A percentile compares a stretch with the other conserved stretches of the same genome.
Evolutionary conservation across 2,888 invertebrate genomes (phyloP).

Genomic region (Argyra leucocephala): DNA sequence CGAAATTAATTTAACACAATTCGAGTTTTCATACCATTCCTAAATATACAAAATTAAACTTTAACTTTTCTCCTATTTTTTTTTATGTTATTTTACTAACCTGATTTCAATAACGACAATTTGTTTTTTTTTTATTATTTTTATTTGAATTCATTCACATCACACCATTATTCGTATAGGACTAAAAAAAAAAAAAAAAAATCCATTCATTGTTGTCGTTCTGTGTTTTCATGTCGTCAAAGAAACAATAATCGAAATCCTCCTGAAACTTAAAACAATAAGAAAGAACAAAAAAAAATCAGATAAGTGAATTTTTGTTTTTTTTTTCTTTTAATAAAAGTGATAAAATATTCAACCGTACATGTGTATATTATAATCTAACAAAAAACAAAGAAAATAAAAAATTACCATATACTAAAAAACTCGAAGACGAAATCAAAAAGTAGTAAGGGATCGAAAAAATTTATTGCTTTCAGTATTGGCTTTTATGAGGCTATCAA

Average conservation of each 20-base stretch:
- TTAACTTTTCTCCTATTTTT: too few species aligned
- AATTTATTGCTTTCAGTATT: slow-evolving; percentile 4
- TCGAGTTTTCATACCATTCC: too few species aligned
- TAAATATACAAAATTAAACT: too few species aligned
- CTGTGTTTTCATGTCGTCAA: too few species aligned
- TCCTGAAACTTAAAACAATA: neutral
- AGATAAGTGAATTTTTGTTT: too few species aligned
- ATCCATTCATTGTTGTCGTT: too few species aligned
- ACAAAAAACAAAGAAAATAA: neutral
- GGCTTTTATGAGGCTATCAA: slow-evolving; percentile 3
- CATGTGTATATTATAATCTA: neutral
- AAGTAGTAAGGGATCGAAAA: neutral
- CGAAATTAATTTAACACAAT: too few species aligned
- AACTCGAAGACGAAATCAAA: neutral
- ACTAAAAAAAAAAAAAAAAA: neutral
- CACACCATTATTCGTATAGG: neutral
- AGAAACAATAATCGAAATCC: neutral
- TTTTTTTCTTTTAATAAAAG: neutral
- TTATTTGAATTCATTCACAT: too few species aligned
- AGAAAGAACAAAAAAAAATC: neutral
- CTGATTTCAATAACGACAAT: neutral
- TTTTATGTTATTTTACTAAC: neutral
- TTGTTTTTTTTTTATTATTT: neutral
- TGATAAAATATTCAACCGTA: neutral
- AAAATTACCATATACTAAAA: neutral